A percentile compares a stretch with the other conserved stretches of the same genome.
Conservation (phyloP, 1,140 invertebrate species). For the Heliconius congener region DNA sequence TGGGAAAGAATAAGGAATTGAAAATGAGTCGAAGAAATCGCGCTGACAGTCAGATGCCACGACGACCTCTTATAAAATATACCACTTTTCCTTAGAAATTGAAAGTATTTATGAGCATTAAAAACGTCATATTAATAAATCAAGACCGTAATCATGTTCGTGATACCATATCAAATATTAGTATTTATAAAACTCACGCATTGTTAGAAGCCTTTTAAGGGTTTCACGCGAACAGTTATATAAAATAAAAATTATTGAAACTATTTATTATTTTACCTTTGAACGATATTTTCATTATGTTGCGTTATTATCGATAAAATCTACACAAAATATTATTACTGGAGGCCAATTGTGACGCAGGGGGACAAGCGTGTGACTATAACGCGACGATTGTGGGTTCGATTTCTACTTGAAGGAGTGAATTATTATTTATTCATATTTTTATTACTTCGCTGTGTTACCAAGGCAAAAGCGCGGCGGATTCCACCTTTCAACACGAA, state of each 20-base stretch:
- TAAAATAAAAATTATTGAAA: conserved; percentile 8
- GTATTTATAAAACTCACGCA: conserved; percentile 2
- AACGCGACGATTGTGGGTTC: too few species aligned
- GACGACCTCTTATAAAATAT: neutral
- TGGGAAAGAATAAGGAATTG: too few species aligned
- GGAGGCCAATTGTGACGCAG: too few species aligned
- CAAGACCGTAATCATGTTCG: conserved; percentile 2
- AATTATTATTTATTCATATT: too few species aligned
- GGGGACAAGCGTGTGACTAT: too few species aligned
- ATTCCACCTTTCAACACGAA: too few species aligned
- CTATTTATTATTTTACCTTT: conserved; percentile 19
- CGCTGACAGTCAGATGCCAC: too few species aligned
- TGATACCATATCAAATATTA: conserved; percentile 5
- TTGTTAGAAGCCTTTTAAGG: neutral
- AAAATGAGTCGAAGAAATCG: too few species aligned
- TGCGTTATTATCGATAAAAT: conserved; percentile 30
- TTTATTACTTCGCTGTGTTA: too few species aligned
- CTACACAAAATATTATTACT: conserved; percentile 8
- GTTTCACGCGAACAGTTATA: neutral
- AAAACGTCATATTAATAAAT: neutral
- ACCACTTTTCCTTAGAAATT: neutral
- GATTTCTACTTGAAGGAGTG: too few species aligned
- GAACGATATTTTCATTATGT: conserved; percentile 10
- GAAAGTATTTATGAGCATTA: neutral
- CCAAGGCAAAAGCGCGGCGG: too few species aligned